A percentile compares a stretch with the other conserved stretches of the same genome.
Evolutionary conservation across 2,888 invertebrate species (phyloP).

Genomic region (Omphaloscelis lunosa): DNA sequence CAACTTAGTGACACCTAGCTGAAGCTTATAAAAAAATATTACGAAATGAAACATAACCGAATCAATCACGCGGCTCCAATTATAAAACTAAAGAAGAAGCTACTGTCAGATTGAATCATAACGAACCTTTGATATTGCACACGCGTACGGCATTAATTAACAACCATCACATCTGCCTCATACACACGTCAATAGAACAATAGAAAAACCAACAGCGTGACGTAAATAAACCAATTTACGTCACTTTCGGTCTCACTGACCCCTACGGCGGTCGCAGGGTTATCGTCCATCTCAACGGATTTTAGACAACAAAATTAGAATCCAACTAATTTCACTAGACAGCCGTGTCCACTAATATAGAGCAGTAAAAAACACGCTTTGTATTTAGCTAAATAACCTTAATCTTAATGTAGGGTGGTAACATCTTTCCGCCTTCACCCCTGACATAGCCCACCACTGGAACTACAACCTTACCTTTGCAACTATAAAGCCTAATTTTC

Average conservation of each 20-base stretch:
- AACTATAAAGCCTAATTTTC: slow-evolving; percentile 15
- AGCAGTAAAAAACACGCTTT: slow-evolving; percentile 83
- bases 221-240: slow-evolving; percentile 66
- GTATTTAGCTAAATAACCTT: slow-evolving; percentile 87
- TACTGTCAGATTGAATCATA: slow-evolving; percentile 51
- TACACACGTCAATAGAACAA: slow-evolving; percentile 61
- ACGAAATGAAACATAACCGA: neutral
- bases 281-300: slow-evolving; percentile 69
- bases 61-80: slow-evolving; percentile 34
- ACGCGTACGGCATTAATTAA: slow-evolving; percentile 50
- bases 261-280: slow-evolving; percentile 54
- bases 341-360: slow-evolving; percentile 88
- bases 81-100: slow-evolving; percentile 48
- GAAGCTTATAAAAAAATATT: neutral
- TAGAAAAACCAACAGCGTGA: slow-evolving; percentile 68
- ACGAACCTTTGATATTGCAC: slow-evolving; percentile 51
- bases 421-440: slow-evolving; percentile 82
- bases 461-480: slow-evolving; percentile 19
- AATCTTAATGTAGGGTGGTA: slow-evolving; percentile 86
- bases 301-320: slow-evolving; percentile 70
- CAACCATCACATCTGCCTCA: slow-evolving; percentile 48
- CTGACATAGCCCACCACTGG: neutral
- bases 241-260: slow-evolving; percentile 57
- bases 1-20: neutral
- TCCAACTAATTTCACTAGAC: slow-evolving; percentile 85